phyloP scores from a whole-genome alignment of 1,140 invertebrate species.

The Heliconius eleuchia region DNA sequence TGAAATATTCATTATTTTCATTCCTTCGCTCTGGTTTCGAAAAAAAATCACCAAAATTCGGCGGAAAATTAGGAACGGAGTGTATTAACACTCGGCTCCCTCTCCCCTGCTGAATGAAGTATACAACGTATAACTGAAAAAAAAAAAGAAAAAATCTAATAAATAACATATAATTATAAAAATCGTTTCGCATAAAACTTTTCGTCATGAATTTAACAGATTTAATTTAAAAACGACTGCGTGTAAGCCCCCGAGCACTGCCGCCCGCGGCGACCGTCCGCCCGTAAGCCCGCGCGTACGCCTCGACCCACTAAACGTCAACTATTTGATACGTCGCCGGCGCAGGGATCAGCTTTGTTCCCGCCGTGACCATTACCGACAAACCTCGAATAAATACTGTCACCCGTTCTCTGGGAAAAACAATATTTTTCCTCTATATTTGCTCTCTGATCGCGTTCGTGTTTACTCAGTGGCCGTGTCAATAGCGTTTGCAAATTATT shows the following conservation, averaged over 20 bases:
- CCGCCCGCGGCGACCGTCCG: constrained; percentile 48
- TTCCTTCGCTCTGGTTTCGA: no score
- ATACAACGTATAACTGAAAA: no score
- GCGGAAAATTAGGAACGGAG: no score
- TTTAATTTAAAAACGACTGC: not conserved
- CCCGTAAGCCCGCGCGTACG: constrained; percentile 53
- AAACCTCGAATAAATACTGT: constrained; percentile 53
- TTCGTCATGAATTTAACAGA: not conserved
- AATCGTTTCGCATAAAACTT: not conserved
- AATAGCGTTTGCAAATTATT: constrained; percentile 23
- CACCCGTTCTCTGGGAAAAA: constrained; percentile 56
- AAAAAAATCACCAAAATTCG: no score
- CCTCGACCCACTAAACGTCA: constrained; percentile 62
- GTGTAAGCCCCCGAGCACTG: constrained; percentile 26
- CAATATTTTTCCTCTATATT: constrained; percentile 57
- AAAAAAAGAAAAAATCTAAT: not conserved
- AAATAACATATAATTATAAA: not conserved
- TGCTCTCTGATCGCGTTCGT: constrained; percentile 39
- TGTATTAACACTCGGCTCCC: no score
- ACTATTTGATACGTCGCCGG: constrained; percentile 61
- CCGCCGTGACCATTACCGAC: constrained; percentile 53
- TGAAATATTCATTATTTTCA: no score
- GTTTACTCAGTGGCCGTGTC: constrained; percentile 35
- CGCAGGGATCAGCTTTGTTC: constrained; percentile 52
- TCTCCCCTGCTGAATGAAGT: no score